Percentiles rank a stretch among this genome's conserved stretches.
Conservation (phyloP, 2,888 invertebrate genomes). For the Schizotus pectinicornis region DNA sequence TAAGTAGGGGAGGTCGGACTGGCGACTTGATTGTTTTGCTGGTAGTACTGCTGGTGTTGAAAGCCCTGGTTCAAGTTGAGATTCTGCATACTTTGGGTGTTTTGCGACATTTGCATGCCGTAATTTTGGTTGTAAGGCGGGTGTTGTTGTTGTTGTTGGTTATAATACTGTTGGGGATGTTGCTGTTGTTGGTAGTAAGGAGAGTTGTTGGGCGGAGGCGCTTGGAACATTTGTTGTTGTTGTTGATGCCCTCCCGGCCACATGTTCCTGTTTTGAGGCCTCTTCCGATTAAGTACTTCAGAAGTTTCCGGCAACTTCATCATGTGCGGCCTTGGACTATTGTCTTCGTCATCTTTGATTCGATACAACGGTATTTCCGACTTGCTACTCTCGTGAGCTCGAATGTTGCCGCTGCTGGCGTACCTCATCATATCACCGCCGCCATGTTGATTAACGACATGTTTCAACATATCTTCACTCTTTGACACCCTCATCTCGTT, state of each 20-base stretch:
- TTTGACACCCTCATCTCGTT: slow-evolving; percentile 53
- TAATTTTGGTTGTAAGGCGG: slow-evolving; percentile 33
- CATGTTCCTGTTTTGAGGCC: slow-evolving; percentile 61
- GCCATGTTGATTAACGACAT: slow-evolving; percentile 42
- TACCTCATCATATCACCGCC: slow-evolving; percentile 45
- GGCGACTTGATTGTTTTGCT: slow-evolving; percentile 53
- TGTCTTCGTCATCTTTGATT: slow-evolving; percentile 38
- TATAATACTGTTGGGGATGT: slow-evolving; percentile 38
- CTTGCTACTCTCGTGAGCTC: slow-evolving; percentile 49
- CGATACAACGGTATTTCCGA: slow-evolving; percentile 42
- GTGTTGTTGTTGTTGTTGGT: slow-evolving; percentile 40
- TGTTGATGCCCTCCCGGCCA: slow-evolving; percentile 48
- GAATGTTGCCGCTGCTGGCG: slow-evolving; percentile 56
- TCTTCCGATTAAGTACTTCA: slow-evolving; percentile 64
- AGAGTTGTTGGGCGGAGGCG: slow-evolving; percentile 51
- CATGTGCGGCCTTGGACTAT: slow-evolving; percentile 38
- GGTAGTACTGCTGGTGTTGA: slow-evolving; percentile 32
- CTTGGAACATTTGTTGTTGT: slow-evolving; percentile 34
- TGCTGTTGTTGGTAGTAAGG: slow-evolving; percentile 45
- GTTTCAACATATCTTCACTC: slow-evolving; percentile 55
- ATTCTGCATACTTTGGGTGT: slow-evolving; percentile 55
- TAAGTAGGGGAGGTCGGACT: slow-evolving; percentile 55
- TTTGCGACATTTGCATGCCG: slow-evolving; percentile 50
- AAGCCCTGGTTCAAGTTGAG: slow-evolving; percentile 48
- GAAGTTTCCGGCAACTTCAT: slow-evolving; percentile 68